Evolutionary conservation across 2,888 invertebrate genomes (phyloP).

Genomic region (Eupithecia inturbata): DNA sequence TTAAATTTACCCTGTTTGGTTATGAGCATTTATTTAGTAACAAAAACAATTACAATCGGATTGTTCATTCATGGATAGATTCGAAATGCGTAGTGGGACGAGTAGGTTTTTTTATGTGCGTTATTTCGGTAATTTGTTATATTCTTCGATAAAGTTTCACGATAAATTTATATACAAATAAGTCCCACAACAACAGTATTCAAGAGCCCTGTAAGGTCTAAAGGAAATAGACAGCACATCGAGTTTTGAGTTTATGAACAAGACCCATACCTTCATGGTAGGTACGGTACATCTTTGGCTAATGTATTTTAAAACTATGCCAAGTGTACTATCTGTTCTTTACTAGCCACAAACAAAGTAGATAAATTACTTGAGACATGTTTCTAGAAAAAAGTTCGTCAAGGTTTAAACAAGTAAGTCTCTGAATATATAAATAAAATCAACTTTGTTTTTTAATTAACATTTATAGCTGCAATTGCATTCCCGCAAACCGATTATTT

Average conservation of each 20-base stretch:
- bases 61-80: not conserved
- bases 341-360: not conserved
- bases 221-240: not conserved
- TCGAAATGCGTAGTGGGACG: not conserved
- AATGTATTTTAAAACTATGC: not conserved
- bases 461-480: not conserved
- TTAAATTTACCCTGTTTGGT: not conserved
- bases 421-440: constrained; percentile 5
- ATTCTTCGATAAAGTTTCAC: not conserved
- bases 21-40: not conserved
- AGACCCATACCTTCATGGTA: not conserved
- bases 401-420: constrained; percentile 38
- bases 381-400: constrained; percentile 51
- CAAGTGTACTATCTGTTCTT: constrained; percentile 1
- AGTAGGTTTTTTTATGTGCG: not conserved
- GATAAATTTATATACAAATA: not conserved
- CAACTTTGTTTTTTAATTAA: constrained; percentile 1
- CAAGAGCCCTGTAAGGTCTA: not conserved
- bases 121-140: not conserved
- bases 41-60: not conserved
- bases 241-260: not conserved
- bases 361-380: constrained; percentile 46
- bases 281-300: not conserved
- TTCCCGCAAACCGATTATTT: not conserved
- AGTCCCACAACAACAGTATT: not conserved